A percentile compares a stretch with the other conserved stretches of the same genome.
Evolutionary conservation across 2,113 vertebrate species (phyloP).

Genomic region (Solenodon paradoxus): DNA sequence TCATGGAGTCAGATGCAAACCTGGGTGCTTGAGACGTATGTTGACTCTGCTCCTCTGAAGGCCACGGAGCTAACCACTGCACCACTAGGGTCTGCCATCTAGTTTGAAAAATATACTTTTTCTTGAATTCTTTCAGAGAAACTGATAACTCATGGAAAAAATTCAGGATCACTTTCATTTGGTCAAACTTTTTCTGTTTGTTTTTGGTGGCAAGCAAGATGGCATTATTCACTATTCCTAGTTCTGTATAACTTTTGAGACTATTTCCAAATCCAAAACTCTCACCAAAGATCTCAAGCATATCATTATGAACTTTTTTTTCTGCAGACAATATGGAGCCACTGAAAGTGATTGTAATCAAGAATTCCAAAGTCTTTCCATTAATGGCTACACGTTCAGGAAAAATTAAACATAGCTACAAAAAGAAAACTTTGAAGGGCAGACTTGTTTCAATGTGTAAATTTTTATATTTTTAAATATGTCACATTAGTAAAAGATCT

Average conservation of each 20-base stretch:
- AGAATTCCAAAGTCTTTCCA: slow-evolving; percentile 26
- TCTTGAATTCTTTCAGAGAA: background rate
- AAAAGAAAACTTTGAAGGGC: background rate
- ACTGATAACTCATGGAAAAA: background rate
- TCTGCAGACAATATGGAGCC: background rate
- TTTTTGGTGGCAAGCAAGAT: background rate
- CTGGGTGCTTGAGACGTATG: too few relatives aligned
- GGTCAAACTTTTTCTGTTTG: background rate
- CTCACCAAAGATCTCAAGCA: background rate
- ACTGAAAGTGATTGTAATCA: background rate
- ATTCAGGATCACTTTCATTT: background rate
- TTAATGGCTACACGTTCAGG: background rate
- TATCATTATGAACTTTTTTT: background rate
- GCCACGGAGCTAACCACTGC: too few relatives aligned
- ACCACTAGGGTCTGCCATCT: too few relatives aligned
- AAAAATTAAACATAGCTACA: background rate
- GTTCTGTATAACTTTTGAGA: background rate
- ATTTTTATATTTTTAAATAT: background rate
- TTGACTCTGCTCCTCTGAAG: too few relatives aligned
- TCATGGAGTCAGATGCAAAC: too few relatives aligned
- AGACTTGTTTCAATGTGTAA: background rate
- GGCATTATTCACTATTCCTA: background rate
- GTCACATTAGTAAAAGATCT: background rate
- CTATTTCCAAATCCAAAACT: background rate
- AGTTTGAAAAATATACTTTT: background rate